A percentile compares a stretch with the other conserved stretches of the same genome.
phyloP scores from a whole-genome alignment of 1,140 invertebrate species.

The Drosophila biarmipes region DNA sequence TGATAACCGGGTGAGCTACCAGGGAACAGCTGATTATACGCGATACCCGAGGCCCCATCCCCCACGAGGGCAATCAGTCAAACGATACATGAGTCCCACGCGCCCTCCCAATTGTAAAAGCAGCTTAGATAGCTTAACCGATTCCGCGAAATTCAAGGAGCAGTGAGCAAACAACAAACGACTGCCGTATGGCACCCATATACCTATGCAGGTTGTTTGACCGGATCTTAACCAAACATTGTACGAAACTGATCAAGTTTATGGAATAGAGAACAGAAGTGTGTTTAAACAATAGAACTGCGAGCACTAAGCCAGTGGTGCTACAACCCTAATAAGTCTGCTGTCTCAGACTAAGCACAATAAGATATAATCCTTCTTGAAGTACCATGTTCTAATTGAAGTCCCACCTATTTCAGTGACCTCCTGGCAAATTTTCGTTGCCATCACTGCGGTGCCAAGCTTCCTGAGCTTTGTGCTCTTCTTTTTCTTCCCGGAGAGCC shows the following conservation, averaged over 20 bases:
- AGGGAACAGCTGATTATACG: slow-evolving; percentile 16
- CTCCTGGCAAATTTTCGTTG: slow-evolving; percentile 92
- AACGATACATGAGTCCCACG: neutral
- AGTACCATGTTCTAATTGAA: neutral
- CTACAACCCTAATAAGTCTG: too few relatives aligned
- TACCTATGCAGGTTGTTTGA: neutral
- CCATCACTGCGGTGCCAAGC: slow-evolving; percentile 88
- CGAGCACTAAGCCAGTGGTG: too few relatives aligned
- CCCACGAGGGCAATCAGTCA: neutral
- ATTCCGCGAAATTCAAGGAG: neutral
- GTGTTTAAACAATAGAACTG: neutral
- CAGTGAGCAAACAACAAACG: neutral
- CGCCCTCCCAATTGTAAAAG: neutral
- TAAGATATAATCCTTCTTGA: neutral
- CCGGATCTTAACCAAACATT: neutral
- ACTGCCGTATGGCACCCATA: too few relatives aligned
- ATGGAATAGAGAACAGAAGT: neutral
- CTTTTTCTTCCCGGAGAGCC: slow-evolving; percentile 91
- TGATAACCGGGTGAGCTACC: slow-evolving; percentile 11
- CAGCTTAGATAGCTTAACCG: neutral
- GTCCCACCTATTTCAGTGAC: slow-evolving; percentile 84
- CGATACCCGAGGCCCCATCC: neutral
- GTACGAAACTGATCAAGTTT: neutral
- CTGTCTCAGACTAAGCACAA: neutral
- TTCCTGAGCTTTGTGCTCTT: slow-evolving; percentile 87